Evolutionary conservation across 2,797 vertebrate species (phyloP), one percentile per base, ranked within the genome.

Genomic region (Mionectes olivaceus): DNA sequence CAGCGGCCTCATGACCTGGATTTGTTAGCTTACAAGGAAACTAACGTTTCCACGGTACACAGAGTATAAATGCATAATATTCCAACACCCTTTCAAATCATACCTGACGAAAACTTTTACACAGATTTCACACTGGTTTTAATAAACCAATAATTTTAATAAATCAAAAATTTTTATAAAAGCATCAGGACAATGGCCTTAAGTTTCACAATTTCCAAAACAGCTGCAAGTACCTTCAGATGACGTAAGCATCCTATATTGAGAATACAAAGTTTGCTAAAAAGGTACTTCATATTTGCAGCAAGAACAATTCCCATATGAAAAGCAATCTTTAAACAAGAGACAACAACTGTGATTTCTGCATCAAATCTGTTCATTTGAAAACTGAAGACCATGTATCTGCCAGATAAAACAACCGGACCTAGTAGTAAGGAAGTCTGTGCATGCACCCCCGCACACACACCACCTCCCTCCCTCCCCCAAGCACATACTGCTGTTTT

Each of bases 391-490:
- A 47, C 28, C 47, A 69, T 65, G 39, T 63, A 60, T 68, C 71
- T 71, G 50, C 37, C 77, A 86, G 44, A 78, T 60, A 50, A 63
- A 56, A 82, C 33, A 87, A 85, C 11, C 0, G 0, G 47, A 83
- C 55, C n/a, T 19, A 28, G 41, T 39, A 47, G 39, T 55, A 86
- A 77, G 80, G 85, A 83, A 75, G n/a, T 33, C 73, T 43, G 25
- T 7, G 57, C 44, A 2, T 2, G 33, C 43, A 49, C 18, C 30
- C 30, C 17, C 0, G 0, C 30, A 19, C 3, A 1, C 32, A 65
- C 10, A 9, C 55, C 39, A 30, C 7, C 5, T 32, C 30, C 22
- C 5, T 32, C 30, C 22, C 52, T 19, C 11, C 8, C 21, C 32
- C 53, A 59, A 81, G 67, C 32, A 85, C 28, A 30, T 3, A 37